Conservation (phyloP, 2,888 invertebrate species). For the Tachina grossa region DNA sequence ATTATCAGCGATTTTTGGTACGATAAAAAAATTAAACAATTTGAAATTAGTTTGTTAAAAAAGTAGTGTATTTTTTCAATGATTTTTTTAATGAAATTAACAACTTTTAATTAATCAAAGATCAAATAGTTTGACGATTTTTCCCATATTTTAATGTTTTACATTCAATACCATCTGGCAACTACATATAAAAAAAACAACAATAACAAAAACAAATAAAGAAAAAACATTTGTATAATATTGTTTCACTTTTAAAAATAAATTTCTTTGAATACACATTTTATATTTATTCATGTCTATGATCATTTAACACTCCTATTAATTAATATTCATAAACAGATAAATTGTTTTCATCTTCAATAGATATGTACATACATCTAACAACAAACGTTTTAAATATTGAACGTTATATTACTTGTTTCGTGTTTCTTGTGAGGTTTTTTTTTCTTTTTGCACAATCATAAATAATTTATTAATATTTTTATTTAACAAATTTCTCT, state of each 20-base stretch:
- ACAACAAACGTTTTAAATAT: slow-evolving; percentile 40
- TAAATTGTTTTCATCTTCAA: slow-evolving; percentile 48
- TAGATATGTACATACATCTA: background rate
- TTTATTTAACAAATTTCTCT: slow-evolving; percentile 24
- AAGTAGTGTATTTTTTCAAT: too few species aligned
- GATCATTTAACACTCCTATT: slow-evolving; percentile 61
- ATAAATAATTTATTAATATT: slow-evolving; percentile 44
- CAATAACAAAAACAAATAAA: background rate
- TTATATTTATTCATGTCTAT: slow-evolving; percentile 39
- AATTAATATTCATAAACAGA: slow-evolving; percentile 49
- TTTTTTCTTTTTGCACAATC: slow-evolving; percentile 11
- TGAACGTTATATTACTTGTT: slow-evolving; percentile 22
- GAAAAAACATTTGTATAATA: slow-evolving; percentile 28
- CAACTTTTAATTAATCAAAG: too few species aligned
- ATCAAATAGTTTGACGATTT: background rate
- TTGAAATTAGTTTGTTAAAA: too few species aligned
- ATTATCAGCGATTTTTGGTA: too few species aligned
- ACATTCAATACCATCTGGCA: slow-evolving; percentile 1
- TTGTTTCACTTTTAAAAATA: slow-evolving; percentile 51
- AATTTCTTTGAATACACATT: slow-evolving; percentile 39
- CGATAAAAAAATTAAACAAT: too few species aligned
- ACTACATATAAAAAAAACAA: background rate
- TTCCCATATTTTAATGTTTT: background rate
- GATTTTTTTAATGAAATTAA: too few species aligned
- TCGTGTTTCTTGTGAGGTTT: slow-evolving; percentile 29